Percentiles rank a stretch among this genome's conserved stretches.
These are phyloP conservation scores for Sinonovacula constricta DNA, from an alignment of 1,140 invertebrate genomes.

Conservation along the genomic window DNA sequence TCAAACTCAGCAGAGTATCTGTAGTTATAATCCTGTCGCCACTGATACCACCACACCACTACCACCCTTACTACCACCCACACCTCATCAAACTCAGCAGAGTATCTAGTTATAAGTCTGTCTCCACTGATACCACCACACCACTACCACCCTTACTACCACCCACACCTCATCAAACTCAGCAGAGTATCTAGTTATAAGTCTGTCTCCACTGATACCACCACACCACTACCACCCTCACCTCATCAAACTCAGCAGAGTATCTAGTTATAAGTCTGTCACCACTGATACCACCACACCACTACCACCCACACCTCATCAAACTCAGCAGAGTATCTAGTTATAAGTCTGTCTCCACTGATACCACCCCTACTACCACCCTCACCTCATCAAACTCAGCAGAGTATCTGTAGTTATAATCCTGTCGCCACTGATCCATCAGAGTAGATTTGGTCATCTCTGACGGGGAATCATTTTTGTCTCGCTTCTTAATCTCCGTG, in stretches of 20 bases:
- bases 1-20: conserved; percentile 49
- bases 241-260: too few species aligned
- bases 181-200: too few species aligned
- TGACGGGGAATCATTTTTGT: conserved; percentile 71
- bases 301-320: not conserved
- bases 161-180: not conserved
- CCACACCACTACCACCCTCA: too few species aligned
- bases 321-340: too few species aligned
- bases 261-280: too few species aligned
- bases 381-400: conserved; percentile 50
- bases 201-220: too few species aligned
- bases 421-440: conserved; percentile 75
- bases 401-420: conserved; percentile 57
- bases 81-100: not conserved
- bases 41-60: too few species aligned
- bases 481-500: conserved; percentile 71
- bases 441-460: conserved; percentile 67
- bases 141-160: too few species aligned
- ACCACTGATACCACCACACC: too few species aligned
- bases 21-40: conserved; percentile 67
- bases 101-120: too few species aligned
- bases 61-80: not conserved
- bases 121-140: too few species aligned
- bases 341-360: too few species aligned
- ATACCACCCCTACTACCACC: not conserved